Percentiles rank a stretch among this genome's conserved stretches.
Conservation (phyloP, 53 echinoderm and acorn worm genomes). For the Actinopyga echinites region DNA sequence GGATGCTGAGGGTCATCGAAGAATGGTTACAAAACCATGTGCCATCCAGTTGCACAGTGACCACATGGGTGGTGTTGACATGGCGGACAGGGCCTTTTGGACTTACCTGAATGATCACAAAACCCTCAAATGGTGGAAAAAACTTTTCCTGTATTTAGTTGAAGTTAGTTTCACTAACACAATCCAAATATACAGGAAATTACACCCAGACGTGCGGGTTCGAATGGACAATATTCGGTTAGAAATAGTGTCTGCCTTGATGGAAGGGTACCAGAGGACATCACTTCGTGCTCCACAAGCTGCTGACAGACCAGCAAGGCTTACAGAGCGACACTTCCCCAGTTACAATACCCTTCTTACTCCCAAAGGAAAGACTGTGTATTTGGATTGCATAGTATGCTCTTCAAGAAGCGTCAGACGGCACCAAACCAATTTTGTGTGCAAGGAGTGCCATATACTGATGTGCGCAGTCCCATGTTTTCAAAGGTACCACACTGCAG, state of each 20-base stretch:
- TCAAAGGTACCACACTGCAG: constrained; percentile 28
- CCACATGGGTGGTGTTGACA: neutral
- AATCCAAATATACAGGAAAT: neutral
- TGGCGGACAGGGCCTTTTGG: neutral
- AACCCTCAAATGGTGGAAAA: constrained; percentile 2
- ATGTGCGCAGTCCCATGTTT: constrained; percentile 34
- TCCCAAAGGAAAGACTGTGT: constrained; percentile 20
- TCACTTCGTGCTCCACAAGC: neutral
- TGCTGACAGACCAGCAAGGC: neutral
- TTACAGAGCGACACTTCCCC: neutral
- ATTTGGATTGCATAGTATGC: constrained; percentile 43
- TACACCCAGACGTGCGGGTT: neutral
- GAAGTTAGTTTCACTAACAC: neutral
- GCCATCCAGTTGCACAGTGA: neutral
- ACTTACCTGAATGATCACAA: neutral
- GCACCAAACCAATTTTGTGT: constrained; percentile 20
- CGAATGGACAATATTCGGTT: neutral
- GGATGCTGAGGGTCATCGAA: neutral
- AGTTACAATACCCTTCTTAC: neutral
- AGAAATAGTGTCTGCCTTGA: constrained; percentile 6
- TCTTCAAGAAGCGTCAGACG: constrained; percentile 14
- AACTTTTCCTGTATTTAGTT: neutral
- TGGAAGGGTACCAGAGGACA: neutral
- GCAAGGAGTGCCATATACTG: constrained; percentile 19
- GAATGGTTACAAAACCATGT: neutral